phyloP scores from a whole-genome alignment of 2,113 vertebrate species.

The Leptosomus discolor region DNA sequence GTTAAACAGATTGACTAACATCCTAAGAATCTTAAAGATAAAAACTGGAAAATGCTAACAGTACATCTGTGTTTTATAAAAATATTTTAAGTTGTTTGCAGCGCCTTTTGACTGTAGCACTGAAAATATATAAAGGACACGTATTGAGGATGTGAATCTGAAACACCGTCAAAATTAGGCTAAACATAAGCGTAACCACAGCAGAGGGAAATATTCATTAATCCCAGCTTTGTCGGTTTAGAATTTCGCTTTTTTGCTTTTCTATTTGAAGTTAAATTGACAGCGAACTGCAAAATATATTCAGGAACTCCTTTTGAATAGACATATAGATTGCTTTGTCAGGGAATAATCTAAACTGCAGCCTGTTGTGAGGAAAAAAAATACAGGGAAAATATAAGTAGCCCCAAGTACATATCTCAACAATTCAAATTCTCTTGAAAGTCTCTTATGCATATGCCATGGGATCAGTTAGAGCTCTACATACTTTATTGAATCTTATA shows the following conservation, averaged over 20 bases:
- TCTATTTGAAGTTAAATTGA: background rate
- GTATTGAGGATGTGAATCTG: background rate
- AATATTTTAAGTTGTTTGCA: background rate
- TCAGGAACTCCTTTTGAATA: background rate
- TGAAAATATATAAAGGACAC: background rate
- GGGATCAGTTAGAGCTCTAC: background rate
- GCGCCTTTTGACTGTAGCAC: background rate
- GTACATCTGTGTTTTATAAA: background rate
- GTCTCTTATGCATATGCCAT: background rate
- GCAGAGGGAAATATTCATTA: background rate
- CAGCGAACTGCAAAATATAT: background rate
- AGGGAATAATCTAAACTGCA: background rate
- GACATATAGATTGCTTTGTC: background rate
- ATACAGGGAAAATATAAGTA: background rate
- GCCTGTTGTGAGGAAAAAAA: background rate
- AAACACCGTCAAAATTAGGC: background rate
- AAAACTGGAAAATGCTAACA: background rate
- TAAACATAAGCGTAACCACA: background rate
- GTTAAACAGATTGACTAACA: background rate
- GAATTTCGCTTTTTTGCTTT: background rate
- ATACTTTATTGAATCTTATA: background rate
- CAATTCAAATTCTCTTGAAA: background rate
- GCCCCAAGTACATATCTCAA: background rate
- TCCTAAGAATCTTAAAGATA: background rate
- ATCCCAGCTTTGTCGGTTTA: accelerated